Evolutionary conservation across 23 tunicate genomes (phyloP), one percentile per base, ranked within the genome.

Genomic region (Styela plicata): DNA sequence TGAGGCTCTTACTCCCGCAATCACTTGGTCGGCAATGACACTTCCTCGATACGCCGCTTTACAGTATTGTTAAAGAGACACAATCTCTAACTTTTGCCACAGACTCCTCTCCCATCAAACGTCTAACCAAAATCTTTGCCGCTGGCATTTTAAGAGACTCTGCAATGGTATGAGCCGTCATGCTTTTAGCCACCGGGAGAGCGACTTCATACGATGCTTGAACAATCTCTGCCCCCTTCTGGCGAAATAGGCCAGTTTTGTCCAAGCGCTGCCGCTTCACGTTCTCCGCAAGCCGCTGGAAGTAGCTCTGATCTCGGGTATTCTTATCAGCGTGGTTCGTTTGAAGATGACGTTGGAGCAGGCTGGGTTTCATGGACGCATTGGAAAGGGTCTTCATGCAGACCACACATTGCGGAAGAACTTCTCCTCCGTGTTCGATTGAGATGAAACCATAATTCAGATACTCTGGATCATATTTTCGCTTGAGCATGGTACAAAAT

Each of bases 81-180:
- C 88, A 78, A 83, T 78, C 52, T 84, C 63, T 52, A 78, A 69
- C 57, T n/a, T 85, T 85, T 13, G 89, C 89, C 34, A 61, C 84
- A 20, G 77, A 80, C 37, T 79, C 85, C 36, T 79, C 78, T 79
- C 89, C 89, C 62, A 85, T 79, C 84, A 85, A 31, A 63, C 74
- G 63, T 33, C 28, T 85, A n/a, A 85, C 84, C 74, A 68, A 36
- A 53, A 33, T 79, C 78, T 85, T 79, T 79, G 89, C 89, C n/a
- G n/a, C n/a, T n/a, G n/a, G n/a, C n/a, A n/a, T n/a, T n/a, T 73
- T 69, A 82, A 86, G 90, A 74, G 90, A 86, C 86, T 86, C 90
- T 62, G 81, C 90, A 63, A 82, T 86, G 24, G 89, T 85, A 66
- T 69, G 86, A 80, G 86, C 89, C 67, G 81, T 85, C 79, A 85